Base-by-base conservation (phyloP, 2,888 invertebrate species). In the Folsomia manolachei region DNA sequence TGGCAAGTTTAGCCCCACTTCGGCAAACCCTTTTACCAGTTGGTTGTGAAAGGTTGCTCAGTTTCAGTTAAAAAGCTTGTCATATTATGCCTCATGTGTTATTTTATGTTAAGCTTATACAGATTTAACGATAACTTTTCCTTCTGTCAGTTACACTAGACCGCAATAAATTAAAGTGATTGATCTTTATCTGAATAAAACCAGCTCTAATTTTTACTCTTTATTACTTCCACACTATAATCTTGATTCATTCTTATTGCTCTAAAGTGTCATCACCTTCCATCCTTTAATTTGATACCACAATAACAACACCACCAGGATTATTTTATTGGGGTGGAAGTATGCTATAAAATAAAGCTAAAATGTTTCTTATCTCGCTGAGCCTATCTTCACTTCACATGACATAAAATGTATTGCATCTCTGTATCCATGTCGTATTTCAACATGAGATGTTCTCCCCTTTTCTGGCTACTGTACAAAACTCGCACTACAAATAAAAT, bases 141-240 rank as follows among this genome's bases (percentile, higher is more conserved):
- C 39, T n/a, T n/a, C 39, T 39, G 39, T 39, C 39, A 9, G 39
- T 14, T 14, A 39, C 39, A 39, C 39, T 39, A 39, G 39, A 39
- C 39, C 39, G 7, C 39, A 39, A 39, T 39, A 39, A 39, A 39
- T 39, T 39, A 39, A 39, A 14, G 39, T 39, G 39, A 39, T 39
- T 39, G 39, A 39, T 39, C 39, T 39, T 39, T 39, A 39, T 39
- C 39, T 39, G 39, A 4, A 56, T 14, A 56, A 56, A 56, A n/a
- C 56, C 19, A 56, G 56, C n/a, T 56, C 56, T 56, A 19, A 56
- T 19, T 56, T 56, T 56, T 56, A 56, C n/a, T 56, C 19, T 56
- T 56, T 56, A 56, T 56, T 56, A 56, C 56, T 9, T 39, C 39
- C 39, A 9, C 39, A 39, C 14, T 39, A 39, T 39, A 39, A 39